Percentiles rank a stretch among this genome's conserved stretches.
phyloP scores from a whole-genome alignment of 2,797 vertebrate species.

The Microcaecilia unicolor region DNA sequence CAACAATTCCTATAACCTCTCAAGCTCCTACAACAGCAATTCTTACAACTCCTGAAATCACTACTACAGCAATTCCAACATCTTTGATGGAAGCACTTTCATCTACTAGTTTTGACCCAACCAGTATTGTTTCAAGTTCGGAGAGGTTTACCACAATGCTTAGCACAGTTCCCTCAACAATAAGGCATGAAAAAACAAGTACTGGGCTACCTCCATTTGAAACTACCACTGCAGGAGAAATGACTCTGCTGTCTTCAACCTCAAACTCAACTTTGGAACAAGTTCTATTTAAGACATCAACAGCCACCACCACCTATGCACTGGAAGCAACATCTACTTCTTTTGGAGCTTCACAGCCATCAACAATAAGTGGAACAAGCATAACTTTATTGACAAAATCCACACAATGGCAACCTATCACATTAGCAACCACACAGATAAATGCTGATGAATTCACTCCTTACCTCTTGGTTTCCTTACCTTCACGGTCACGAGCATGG shows the following conservation, averaged over 20 bases:
- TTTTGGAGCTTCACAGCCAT: background rate
- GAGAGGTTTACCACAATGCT: too few relatives aligned
- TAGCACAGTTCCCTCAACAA: too few relatives aligned
- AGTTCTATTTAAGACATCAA: too few relatives aligned
- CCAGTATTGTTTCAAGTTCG: too few relatives aligned
- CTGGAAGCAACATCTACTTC: background rate
- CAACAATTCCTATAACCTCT: background rate
- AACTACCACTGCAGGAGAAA: background rate
- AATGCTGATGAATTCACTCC: too few relatives aligned
- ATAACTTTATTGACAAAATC: too few relatives aligned
- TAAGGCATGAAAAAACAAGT: too few relatives aligned
- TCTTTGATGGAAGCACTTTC: too few relatives aligned
- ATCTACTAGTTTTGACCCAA: too few relatives aligned
- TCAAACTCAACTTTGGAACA: too few relatives aligned
- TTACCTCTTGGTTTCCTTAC: rapidly evolving
- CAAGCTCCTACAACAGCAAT: background rate
- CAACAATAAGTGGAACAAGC: background rate
- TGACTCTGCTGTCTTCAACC: background rate
- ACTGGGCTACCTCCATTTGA: too few relatives aligned
- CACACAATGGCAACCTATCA: background rate
- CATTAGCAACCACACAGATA: background rate
- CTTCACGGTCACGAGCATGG: rapidly evolving
- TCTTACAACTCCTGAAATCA: background rate
- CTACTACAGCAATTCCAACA: background rate
- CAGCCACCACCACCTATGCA: rapidly evolving